These are phyloP conservation scores for Eubucco bourcierii DNA, from an alignment of 2,113 vertebrate species.

Conservation along the genomic window DNA sequence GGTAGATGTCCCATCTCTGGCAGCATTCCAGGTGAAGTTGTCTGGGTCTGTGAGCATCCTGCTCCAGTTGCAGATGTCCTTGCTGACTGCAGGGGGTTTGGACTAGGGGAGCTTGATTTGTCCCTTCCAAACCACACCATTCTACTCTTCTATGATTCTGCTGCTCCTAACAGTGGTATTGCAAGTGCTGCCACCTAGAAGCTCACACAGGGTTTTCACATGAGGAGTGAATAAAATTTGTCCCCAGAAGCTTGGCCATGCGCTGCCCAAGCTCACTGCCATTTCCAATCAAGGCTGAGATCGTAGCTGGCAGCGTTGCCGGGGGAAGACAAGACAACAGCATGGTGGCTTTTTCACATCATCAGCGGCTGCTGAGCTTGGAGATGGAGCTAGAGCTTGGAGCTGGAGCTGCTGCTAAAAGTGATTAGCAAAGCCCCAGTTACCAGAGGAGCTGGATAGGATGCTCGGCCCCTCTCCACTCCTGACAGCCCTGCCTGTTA, in stretches of 20 bases:
- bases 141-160: too few species aligned
- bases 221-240: background rate
- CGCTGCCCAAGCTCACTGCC: fast-evolving
- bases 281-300: background rate
- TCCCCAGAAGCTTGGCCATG: background rate
- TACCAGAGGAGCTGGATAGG: background rate
- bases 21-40: too few species aligned
- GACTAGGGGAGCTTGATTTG: too few species aligned
- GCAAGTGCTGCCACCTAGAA: background rate
- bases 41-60: too few species aligned
- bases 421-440: background rate
- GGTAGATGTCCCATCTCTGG: too few species aligned
- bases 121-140: too few species aligned
- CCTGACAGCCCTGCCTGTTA: background rate
- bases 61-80: too few species aligned
- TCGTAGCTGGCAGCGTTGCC: fast-evolving
- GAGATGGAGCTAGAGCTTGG: background rate
- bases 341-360: fast-evolving
- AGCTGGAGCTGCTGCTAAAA: background rate
- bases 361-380: fast-evolving
- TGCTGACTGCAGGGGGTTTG: too few species aligned
- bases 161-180: background rate
- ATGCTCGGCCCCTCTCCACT: background rate
- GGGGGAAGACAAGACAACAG: background rate
- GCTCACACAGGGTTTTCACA: fast-evolving